Evolutionary conservation across 2,113 vertebrate genomes (phyloP), one percentile per base, ranked within the genome.

Genomic region (Sterrhoptilus dennistouni): DNA sequence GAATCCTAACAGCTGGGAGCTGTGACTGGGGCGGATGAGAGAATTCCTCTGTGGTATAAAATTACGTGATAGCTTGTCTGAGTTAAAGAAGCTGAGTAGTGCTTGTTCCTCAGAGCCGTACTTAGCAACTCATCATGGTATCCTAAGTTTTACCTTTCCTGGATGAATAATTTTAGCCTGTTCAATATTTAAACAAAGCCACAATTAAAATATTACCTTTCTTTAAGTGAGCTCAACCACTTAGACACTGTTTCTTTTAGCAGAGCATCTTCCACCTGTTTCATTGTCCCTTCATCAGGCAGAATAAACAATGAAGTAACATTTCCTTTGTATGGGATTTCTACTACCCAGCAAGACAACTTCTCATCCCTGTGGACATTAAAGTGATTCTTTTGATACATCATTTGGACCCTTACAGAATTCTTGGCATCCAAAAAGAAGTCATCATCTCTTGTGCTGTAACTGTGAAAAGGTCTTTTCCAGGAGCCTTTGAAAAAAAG

Each of bases 361-460:
- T 13, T 42, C 18, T 93, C 6, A 28, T 97, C 98, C 18, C 64
- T 81, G 42, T 98, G 96, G 78, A 97, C 88, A 9, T 97, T 81
- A 7, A 70, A 97, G 10, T n/a, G 6, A 2, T 96, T 54, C 0
- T 28, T 69, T 27, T 90, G 68, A 18, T 33, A 96, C 99, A 99
- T 99, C 98, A 99, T 99, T 96, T 98, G 93, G 64, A 99, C 98
- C 52, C 94, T 19, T 23, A 98, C 97, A 4, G 40, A 96, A 69
- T 91, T 98, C 10, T 27, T 56, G 36, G 65, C 69, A 23, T 97
- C 97, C 95, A 99, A 91, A 1, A 92, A 57, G 95, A 99, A 99
- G 8, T 97, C 84, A 0, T 60, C 89, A 9, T 98, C 88, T 3
- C 16, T 14, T 0, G 98, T 99, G 2, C 1, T 2, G 2, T 24